Evolutionary conservation across 1,140 invertebrate genomes (phyloP), one percentile per base, ranked within the genome.

Genomic region (Goniozus legneri): DNA sequence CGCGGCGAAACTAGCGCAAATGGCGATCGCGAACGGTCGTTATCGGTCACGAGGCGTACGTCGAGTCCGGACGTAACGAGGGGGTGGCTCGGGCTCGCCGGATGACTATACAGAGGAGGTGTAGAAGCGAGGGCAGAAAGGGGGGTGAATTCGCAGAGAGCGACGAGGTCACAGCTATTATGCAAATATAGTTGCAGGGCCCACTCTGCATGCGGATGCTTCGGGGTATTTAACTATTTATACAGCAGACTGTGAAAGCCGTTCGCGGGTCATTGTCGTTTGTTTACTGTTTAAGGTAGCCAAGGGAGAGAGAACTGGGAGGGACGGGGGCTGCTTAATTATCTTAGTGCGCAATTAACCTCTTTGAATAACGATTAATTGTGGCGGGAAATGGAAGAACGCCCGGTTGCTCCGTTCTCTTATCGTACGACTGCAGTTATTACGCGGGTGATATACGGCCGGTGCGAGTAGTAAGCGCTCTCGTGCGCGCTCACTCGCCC

Each of bases 111-210:
- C n/a, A n/a, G n/a, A n/a, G n/a, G n/a, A n/a, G n/a, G n/a, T n/a
- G n/a, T n/a, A n/a, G n/a, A n/a, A n/a, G n/a, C n/a, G n/a, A n/a
- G n/a, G n/a, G n/a, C n/a, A n/a, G n/a, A n/a, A n/a, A n/a, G n/a
- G n/a, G n/a, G n/a, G n/a, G n/a, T n/a, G n/a, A n/a, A n/a, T n/a
- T n/a, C n/a, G n/a, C n/a, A 20, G 22, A 21, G 44, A 32, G 42
- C 24, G 18, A 8, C 14, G 37, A 22, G 18, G 21, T 44, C 27
- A 43, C 42, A 50, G 44, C 37, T 46, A 32, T n/a, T 45, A 49
- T 49, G 47, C 33, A 50, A 46, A 50, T 46, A 22, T 19, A 38
- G 43, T 13, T 22, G 33, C 19, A 16, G 32, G 36, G 24, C 10
- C 10, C 4, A 10, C 10, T 27, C 24, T 27, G 10, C 10, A 27